phyloP scores from a whole-genome alignment of 2,113 vertebrate species.

The Saimiri boliviensis region DNA sequence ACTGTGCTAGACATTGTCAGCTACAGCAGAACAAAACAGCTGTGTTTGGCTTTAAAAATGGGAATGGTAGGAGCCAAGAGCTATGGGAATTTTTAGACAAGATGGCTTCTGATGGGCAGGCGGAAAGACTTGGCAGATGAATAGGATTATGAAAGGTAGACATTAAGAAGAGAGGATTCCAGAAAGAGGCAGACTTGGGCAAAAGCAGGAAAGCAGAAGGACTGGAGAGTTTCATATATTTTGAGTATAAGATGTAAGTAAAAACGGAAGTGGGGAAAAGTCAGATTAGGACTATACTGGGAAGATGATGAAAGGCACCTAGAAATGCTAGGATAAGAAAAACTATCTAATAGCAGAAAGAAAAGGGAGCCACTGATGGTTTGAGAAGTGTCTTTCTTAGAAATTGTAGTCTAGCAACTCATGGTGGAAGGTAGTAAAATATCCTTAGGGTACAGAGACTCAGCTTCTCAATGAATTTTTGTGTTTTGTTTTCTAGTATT shows the following conservation, averaged over 20 bases:
- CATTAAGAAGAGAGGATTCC: not conserved
- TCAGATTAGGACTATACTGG: not conserved
- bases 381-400: not conserved
- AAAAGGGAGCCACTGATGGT: not conserved
- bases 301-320: not conserved
- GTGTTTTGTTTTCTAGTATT: not conserved
- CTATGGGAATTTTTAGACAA: not conserved
- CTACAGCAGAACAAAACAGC: not conserved
- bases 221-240: not conserved
- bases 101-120: not conserved
- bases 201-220: not conserved
- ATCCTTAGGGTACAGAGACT: not conserved
- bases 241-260: not conserved
- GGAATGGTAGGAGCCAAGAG: not conserved
- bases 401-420: not conserved
- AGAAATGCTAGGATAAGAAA: not conserved
- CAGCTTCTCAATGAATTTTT: not conserved
- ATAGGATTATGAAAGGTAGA: not conserved
- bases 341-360: not conserved
- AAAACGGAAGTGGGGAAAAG: not conserved
- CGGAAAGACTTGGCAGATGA: not conserved
- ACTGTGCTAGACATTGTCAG: not conserved
- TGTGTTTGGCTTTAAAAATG: not conserved
- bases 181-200: not conserved
- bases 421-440: not conserved